These are phyloP conservation scores for Parus major DNA, from an alignment of 2,113 vertebrate species.

Conservation along the genomic window DNA sequence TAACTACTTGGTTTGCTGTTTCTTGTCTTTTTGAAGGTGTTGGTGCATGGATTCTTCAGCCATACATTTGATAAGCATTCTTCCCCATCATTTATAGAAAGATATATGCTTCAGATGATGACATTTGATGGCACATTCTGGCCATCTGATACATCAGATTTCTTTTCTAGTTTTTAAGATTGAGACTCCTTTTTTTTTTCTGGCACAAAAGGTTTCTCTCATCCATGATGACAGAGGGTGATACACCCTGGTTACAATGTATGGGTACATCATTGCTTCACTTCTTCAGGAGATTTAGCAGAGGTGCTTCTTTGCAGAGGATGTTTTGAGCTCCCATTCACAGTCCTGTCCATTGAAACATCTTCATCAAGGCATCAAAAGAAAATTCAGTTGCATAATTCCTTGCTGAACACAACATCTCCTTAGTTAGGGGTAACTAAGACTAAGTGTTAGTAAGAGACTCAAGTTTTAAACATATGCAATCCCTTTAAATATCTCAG, in stretches of 20 bases:
- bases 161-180: neutral
- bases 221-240: neutral
- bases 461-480: neutral
- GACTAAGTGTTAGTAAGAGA: neutral
- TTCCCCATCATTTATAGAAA: neutral
- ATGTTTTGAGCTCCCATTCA: neutral
- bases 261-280: neutral
- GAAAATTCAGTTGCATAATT: neutral
- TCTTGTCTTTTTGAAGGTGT: neutral
- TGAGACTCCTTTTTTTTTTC: neutral
- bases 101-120: fast-evolving
- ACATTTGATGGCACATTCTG: neutral
- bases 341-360: neutral
- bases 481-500: neutral
- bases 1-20: neutral
- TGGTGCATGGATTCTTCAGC: neutral
- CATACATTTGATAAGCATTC: neutral
- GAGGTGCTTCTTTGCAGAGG: neutral
- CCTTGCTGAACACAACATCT: neutral
- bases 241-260: neutral
- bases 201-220: neutral
- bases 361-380: neutral
- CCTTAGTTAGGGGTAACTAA: neutral
- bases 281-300: neutral
- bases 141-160: neutral